Conservation (phyloP, 2,113 vertebrate species). For the Toxotes jaculatrix region DNA sequence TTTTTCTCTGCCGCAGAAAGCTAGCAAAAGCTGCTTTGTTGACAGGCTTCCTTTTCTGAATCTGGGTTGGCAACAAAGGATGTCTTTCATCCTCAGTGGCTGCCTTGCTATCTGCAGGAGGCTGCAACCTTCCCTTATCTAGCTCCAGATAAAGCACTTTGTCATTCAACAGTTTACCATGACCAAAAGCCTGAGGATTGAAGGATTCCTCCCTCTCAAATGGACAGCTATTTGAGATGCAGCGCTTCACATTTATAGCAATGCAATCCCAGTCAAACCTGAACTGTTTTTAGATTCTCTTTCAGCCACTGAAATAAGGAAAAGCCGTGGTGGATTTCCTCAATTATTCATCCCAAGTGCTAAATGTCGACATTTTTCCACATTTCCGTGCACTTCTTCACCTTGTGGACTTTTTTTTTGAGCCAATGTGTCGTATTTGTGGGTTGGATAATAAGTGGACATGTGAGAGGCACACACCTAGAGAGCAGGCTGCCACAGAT, state of each 20-base stretch:
- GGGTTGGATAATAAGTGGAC: too few relatives aligned
- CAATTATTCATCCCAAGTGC: neutral
- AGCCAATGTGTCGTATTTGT: too few relatives aligned
- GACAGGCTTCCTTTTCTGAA: conserved; percentile 63
- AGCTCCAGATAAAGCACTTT: conserved; percentile 64
- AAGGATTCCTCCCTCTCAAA: conserved; percentile 32
- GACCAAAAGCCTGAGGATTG: conserved; percentile 42
- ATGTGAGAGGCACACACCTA: too few relatives aligned
- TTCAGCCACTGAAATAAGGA: neutral
- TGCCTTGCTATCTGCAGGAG: conserved; percentile 62
- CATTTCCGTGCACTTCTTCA: neutral
- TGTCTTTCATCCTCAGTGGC: conserved; percentile 69
- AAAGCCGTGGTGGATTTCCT: neutral
- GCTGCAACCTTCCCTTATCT: conserved; percentile 73
- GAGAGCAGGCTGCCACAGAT: too few relatives aligned
- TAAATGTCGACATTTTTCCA: neutral
- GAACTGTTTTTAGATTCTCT: conserved; percentile 13
- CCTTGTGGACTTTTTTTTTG: neutral
- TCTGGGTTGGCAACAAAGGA: conserved; percentile 69
- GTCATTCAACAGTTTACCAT: conserved; percentile 69
- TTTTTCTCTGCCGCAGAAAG: conserved; percentile 30
- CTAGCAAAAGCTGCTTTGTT: conserved; percentile 67
- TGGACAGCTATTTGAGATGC: conserved; percentile 55
- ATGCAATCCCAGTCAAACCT: conserved; percentile 17
- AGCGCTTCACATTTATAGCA: conserved; percentile 24